A percentile compares a stretch with the other conserved stretches of the same genome.
These are phyloP conservation scores for Lepilemur ruficaudatus DNA, from an alignment of 2,797 vertebrate species.

Conservation along the genomic window DNA sequence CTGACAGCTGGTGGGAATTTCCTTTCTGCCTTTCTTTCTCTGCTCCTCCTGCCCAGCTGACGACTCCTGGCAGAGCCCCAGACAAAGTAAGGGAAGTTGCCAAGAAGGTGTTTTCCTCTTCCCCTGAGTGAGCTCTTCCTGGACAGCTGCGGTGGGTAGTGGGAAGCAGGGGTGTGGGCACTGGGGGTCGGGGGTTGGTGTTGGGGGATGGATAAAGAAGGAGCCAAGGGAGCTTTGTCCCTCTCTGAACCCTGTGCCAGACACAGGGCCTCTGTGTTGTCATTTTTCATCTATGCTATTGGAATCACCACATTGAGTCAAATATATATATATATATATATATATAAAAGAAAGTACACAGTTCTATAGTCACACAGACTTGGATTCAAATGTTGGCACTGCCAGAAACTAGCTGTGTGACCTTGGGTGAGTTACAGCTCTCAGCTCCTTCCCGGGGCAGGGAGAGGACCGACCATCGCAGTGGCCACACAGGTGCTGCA, in stretches of 20 bases:
- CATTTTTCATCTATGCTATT: not conserved
- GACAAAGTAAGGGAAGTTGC: slow-evolving; percentile 44
- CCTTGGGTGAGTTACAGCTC: not conserved
- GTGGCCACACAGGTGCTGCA: not conserved
- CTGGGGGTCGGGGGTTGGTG: too few species aligned
- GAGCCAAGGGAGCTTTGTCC: not conserved
- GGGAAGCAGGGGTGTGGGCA: rapidly evolving
- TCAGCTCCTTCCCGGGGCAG: not conserved
- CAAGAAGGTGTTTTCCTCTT: not conserved
- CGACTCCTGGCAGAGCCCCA: not conserved
- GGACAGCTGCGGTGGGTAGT: not conserved
- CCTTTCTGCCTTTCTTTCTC: slow-evolving; percentile 18
- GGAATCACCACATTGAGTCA: not conserved
- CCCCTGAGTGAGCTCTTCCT: not conserved
- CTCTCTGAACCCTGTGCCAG: not conserved
- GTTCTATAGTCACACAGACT: not conserved
- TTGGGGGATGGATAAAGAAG: not conserved
- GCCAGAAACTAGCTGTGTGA: not conserved
- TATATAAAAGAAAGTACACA: not conserved
- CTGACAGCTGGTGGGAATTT: not conserved
- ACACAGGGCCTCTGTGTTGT: not conserved
- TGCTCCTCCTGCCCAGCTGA: not conserved
- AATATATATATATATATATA: not conserved
- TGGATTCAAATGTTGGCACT: not conserved
- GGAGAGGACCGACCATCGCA: not conserved